These are phyloP conservation scores for Anastatus disparis DNA, from an alignment of 1,140 invertebrate species.

Conservation along the genomic window DNA sequence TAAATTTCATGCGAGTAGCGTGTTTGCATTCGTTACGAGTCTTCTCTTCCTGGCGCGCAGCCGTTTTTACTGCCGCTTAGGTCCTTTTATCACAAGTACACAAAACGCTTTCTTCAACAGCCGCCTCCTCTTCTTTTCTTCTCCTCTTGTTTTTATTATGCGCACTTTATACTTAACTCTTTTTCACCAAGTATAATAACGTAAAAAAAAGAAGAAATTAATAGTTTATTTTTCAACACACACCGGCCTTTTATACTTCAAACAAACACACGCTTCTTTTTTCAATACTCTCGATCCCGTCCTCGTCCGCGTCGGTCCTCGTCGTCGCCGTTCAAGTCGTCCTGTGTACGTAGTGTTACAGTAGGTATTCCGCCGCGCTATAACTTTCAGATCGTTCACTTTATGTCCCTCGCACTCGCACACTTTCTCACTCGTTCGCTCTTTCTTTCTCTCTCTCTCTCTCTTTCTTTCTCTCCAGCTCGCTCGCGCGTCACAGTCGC, in stretches of 20 bases:
- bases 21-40: slow-evolving; percentile 14
- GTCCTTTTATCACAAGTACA: slow-evolving; percentile 29
- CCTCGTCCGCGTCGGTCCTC: slow-evolving; percentile 40
- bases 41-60: slow-evolving; percentile 7
- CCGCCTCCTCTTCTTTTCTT: slow-evolving; percentile 3
- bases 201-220: no score
- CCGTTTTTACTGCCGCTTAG: slow-evolving; percentile 35
- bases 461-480: background rate
- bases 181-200: no score
- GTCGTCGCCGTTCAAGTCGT: slow-evolving; percentile 40
- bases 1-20: slow-evolving; percentile 54
- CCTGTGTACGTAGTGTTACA: slow-evolving; percentile 9
- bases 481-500: background rate
- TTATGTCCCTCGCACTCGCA: background rate
- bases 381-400: background rate
- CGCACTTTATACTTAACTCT: no score
- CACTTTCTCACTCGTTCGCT: no score
- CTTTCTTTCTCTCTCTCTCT: slow-evolving; percentile 16
- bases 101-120: slow-evolving; percentile 36
- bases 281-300: slow-evolving; percentile 33
- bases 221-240: no score
- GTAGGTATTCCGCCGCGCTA: background rate
- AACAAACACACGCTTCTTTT: no score
- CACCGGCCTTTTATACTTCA: background rate
- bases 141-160: no score